Base-by-base conservation (phyloP, 2,888 invertebrate species). In the Spodoptera exigua region DNA sequence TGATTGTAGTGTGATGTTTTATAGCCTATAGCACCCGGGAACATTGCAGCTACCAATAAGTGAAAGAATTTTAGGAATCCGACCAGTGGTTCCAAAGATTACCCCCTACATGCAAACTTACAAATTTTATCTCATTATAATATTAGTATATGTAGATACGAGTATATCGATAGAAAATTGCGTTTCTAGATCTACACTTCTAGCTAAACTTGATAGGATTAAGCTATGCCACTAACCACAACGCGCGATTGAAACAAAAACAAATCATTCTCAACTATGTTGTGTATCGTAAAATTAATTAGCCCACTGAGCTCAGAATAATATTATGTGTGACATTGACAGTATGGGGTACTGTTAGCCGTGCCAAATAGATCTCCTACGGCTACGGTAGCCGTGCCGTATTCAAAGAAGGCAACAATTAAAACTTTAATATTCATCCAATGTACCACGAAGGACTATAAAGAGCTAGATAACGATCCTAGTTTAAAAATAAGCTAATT, bases 401-500 rank as follows among this genome's bases (percentile, higher is more conserved):
- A 81, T 82, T 83, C 80, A 78, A 86, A 86, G 82, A 85, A 87
- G 89, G 86, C 78, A 81, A 79, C 86, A 85, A 90, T 92, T 89
- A 89, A 81, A 84, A 79, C 77, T 87, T 90, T 87, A 87, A 84
- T 90, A 86, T 89, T 86, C 89, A 89, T 87, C 86, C 88, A 86
- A 79, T 80, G 84, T 79, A 78, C 70, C 70, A 57, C 62, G 61
- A 68, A 59, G 56, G 45, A 70, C 66, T 68, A 52, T 64, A 68
- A 67, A 66, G 78, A 74, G 58, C 45, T 55, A 65, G 72, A 78
- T 80, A 73, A 72, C 58, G 71, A 74, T 61, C 63, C 45, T 48
- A 54, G 47, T 70, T 69, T 48, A 52, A 65, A 79, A 78, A 73
- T 73, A 74, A 70, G 61, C 72, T 62, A 70, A 78, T 80, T 76